Evolutionary conservation across 2,797 vertebrate species (phyloP).

Genomic region (Gymnoscopelus microlampas): DNA sequence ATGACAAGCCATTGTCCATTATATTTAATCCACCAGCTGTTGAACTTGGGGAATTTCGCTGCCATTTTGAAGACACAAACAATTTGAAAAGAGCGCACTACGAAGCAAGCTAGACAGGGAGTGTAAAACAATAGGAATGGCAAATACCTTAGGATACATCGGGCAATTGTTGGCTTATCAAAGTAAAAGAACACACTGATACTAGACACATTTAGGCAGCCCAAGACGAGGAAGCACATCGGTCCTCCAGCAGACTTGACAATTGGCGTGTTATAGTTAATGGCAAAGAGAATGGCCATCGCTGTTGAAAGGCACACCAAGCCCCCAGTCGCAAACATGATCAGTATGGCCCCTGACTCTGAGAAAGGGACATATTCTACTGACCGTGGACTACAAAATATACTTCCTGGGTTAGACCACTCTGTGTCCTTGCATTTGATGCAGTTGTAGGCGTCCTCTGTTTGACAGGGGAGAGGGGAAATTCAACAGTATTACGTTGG

Average conservation of each 20-base stretch:
- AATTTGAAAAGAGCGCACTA: slow-evolving; percentile 86
- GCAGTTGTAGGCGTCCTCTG: slow-evolving; percentile 66
- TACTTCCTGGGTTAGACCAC: slow-evolving; percentile 81
- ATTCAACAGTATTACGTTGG: background rate
- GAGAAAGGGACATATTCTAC: slow-evolving; percentile 76
- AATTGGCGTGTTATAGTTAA: slow-evolving; percentile 81
- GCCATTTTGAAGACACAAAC: slow-evolving; percentile 88
- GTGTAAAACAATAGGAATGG: slow-evolving; percentile 79
- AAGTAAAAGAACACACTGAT: slow-evolving; percentile 82
- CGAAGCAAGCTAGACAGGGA: slow-evolving; percentile 83
- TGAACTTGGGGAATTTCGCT: slow-evolving; percentile 70
- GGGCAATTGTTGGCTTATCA: slow-evolving; percentile 66
- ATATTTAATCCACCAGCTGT: slow-evolving; percentile 81
- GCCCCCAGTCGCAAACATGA: slow-evolving; percentile 56
- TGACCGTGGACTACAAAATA: slow-evolving; percentile 72
- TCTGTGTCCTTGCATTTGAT: slow-evolving; percentile 71
- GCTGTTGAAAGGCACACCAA: slow-evolving; percentile 68
- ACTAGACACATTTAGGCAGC: slow-evolving; percentile 69
- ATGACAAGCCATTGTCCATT: slow-evolving; percentile 80
- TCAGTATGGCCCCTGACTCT: slow-evolving; percentile 61
- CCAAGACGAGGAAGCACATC: slow-evolving; percentile 87
- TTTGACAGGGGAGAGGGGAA: slow-evolving; percentile 18
- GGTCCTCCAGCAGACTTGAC: slow-evolving; percentile 86
- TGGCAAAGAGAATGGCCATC: slow-evolving; percentile 74
- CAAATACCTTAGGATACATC: slow-evolving; percentile 72